Evolutionary conservation across 2,113 vertebrate genomes (phyloP).

Genomic region (Festucalex cinctus): DNA sequence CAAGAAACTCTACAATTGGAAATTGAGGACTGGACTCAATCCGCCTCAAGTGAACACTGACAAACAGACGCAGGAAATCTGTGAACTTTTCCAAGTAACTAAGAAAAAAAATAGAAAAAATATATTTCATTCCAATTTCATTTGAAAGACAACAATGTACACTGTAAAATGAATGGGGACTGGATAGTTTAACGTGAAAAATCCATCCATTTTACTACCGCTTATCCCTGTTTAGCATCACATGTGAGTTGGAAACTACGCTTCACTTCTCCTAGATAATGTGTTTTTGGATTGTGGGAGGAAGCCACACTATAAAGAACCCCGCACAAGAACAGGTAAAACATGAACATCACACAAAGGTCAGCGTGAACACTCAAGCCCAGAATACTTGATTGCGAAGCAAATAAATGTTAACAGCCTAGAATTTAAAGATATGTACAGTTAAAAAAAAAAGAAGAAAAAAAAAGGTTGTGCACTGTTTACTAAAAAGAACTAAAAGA

Average conservation of each 20-base stretch:
- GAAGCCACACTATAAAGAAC: too few relatives aligned
- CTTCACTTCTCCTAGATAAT: too few relatives aligned
- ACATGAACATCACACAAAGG: not conserved
- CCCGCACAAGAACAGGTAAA: not conserved
- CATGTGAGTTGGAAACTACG: not conserved
- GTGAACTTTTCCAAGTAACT: slow-evolving; percentile 99
- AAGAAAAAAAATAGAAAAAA: slow-evolving; percentile 37
- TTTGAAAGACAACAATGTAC: not conserved
- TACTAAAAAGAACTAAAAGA: not conserved
- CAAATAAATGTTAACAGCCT: not conserved
- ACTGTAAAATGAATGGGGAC: not conserved
- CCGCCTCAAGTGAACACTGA: slow-evolving; percentile 91
- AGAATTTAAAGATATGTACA: not conserved
- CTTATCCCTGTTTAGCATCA: not conserved
- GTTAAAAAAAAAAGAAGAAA: not conserved
- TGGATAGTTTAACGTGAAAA: not conserved
- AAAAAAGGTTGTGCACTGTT: not conserved
- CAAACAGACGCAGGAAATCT: slow-evolving; percentile 95
- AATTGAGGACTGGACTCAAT: slow-evolving; percentile 96
- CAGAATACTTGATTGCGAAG: not conserved
- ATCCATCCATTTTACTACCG: not conserved
- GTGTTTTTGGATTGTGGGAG: too few relatives aligned
- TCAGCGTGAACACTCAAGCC: not conserved
- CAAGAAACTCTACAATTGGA: slow-evolving; percentile 93
- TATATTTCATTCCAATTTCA: not conserved